Percentiles rank a stretch among this genome's conserved stretches.
Conservation (phyloP, 2,113 vertebrate genomes). For the Oryzias curvinotus region DNA sequence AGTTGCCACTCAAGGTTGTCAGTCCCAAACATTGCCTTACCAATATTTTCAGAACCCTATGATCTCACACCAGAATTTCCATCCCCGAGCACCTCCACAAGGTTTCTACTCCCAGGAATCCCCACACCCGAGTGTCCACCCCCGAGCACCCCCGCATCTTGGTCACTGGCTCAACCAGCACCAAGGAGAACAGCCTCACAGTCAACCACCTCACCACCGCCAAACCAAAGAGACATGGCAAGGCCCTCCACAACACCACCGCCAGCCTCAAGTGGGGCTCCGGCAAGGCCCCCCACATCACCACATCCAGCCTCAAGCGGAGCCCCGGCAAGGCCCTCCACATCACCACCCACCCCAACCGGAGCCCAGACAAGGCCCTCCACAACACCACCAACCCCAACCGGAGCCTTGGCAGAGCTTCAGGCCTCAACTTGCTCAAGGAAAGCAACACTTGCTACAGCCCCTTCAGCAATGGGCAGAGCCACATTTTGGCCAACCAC, state of each 20-base stretch:
- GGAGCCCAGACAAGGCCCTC: background rate
- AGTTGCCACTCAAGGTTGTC: background rate
- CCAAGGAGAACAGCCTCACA: background rate
- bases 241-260: background rate
- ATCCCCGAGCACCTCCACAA: background rate
- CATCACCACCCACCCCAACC: background rate
- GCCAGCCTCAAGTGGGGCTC: too few relatives aligned
- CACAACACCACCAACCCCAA: background rate
- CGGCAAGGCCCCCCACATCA: background rate
- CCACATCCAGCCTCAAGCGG: background rate
- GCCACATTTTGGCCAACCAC: background rate
- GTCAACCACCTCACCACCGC: background rate
- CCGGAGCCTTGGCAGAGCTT: too few relatives aligned
- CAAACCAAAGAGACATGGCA: background rate
- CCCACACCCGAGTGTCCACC: background rate
- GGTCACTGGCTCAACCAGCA: too few relatives aligned
- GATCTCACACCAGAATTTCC: background rate
- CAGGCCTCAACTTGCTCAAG: too few relatives aligned
- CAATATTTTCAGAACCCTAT: background rate
- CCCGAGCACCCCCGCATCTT: background rate
- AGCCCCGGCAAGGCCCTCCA: background rate
- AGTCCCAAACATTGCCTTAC: too few relatives aligned
- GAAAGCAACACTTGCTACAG: too few relatives aligned
- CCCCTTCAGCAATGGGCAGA: too few relatives aligned
- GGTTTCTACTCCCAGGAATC: background rate